Percentiles rank a stretch among this genome's conserved stretches.
These are phyloP conservation scores for Vanessa tameamea DNA, from an alignment of 1,140 invertebrate species.

Conservation along the genomic window DNA sequence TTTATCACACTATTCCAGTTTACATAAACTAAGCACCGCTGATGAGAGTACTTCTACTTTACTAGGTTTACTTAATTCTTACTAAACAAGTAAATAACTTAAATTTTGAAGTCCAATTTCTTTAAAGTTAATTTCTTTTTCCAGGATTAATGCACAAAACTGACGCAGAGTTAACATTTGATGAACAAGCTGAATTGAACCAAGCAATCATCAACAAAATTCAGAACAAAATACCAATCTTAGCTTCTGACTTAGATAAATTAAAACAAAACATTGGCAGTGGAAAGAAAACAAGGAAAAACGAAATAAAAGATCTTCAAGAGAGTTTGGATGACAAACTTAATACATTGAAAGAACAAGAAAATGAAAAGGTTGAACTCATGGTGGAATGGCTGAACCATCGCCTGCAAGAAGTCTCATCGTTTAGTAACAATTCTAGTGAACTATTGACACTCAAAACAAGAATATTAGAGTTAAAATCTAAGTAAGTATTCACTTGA, in stretches of 20 bases:
- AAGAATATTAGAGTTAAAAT: slow-evolving; percentile 66
- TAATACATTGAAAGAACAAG: slow-evolving; percentile 60
- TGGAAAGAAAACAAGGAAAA: slow-evolving; percentile 45
- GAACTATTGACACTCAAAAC: slow-evolving; percentile 65
- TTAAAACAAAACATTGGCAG: slow-evolving; percentile 47
- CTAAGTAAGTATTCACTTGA: slow-evolving; percentile 52
- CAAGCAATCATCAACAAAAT: slow-evolving; percentile 64
- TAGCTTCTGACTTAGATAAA: slow-evolving; percentile 55
- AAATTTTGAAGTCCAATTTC: neutral
- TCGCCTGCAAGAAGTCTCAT: slow-evolving; percentile 54
- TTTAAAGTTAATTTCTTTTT: slow-evolving; percentile 37
- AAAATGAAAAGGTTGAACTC: slow-evolving; percentile 65
- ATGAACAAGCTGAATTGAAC: slow-evolving; percentile 69
- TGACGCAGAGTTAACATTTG: slow-evolving; percentile 57
- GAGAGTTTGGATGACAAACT: slow-evolving; percentile 64
- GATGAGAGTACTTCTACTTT: slow-evolving; percentile 70
- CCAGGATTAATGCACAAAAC: slow-evolving; percentile 63
- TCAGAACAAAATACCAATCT: slow-evolving; percentile 58
- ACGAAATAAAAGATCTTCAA: slow-evolving; percentile 58
- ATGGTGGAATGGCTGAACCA: slow-evolving; percentile 75
- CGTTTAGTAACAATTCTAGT: slow-evolving; percentile 58
- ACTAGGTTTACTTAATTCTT: slow-evolving; percentile 49
- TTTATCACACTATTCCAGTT: slow-evolving; percentile 60
- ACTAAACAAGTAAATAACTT: neutral
- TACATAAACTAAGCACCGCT: slow-evolving; percentile 68